These are phyloP conservation scores for Apeira syringaria DNA, from an alignment of 2,888 invertebrate genomes.

Conservation along the genomic window DNA sequence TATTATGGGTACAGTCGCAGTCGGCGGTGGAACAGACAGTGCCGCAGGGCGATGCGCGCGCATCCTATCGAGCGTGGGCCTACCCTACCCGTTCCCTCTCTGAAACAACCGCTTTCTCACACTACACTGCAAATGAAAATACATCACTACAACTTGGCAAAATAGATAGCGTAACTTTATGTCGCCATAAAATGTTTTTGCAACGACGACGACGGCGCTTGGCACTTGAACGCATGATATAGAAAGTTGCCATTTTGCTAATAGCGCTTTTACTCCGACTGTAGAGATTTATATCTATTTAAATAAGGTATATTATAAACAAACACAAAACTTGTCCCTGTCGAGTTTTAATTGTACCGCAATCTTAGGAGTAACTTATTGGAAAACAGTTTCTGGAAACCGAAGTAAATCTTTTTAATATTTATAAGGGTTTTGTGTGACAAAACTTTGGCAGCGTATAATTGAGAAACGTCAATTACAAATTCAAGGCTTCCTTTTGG, in stretches of 20 bases:
- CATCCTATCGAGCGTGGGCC: slow-evolving; percentile 59
- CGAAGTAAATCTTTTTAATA: slow-evolving; percentile 13
- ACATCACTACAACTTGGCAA: slow-evolving; percentile 24
- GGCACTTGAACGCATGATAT: slow-evolving; percentile 8
- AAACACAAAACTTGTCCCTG: slow-evolving; percentile 4
- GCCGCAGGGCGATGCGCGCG: slow-evolving; percentile 62
- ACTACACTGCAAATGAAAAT: slow-evolving; percentile 24
- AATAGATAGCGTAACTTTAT: slow-evolving; percentile 31
- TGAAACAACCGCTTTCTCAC: slow-evolving; percentile 25
- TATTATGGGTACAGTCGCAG: slow-evolving; percentile 22
- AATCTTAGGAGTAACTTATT: slow-evolving; percentile 3
- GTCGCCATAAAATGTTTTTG: slow-evolving; percentile 28
- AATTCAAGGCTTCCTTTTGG: slow-evolving; percentile 9
- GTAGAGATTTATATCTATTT: neutral
- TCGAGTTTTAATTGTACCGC: slow-evolving; percentile 10
- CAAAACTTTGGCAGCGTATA: slow-evolving; percentile 12
- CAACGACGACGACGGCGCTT: slow-evolving; percentile 14
- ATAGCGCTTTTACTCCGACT: slow-evolving; percentile 5
- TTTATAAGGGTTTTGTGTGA: slow-evolving; percentile 9
- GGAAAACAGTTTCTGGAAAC: slow-evolving; percentile 9
- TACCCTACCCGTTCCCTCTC: slow-evolving; percentile 29
- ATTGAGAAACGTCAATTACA: slow-evolving; percentile 16
- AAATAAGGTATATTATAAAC: neutral
- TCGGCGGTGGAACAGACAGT: slow-evolving; percentile 35
- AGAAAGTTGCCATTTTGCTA: slow-evolving; percentile 12